Evolutionary conservation across 2,113 vertebrate genomes (phyloP), one percentile per base, ranked within the genome.

Genomic region (Colossoma macropomum): DNA sequence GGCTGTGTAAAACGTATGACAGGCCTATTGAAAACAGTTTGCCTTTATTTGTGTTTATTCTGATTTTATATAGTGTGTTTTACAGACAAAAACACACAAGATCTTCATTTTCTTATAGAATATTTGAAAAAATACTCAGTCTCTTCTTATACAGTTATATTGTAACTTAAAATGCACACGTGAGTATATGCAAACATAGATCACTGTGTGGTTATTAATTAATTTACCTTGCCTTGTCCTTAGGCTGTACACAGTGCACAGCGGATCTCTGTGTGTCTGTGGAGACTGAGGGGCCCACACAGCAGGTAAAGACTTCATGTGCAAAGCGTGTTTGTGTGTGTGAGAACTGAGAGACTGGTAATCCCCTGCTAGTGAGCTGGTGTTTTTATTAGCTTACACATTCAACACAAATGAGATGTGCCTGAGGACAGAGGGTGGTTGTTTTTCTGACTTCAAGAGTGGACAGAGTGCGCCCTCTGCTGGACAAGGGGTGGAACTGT

Each of bases 221-320:
- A 48, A 50, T 68, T 6, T n/a, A 27, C 48, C n/a, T 81, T 81
- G 56, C 0, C 1, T 25, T 45, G 34, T 16, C 54, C 60, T 63
- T 65, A 96, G 95, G 95, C 95, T 0, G 94, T 96, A 92, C 95
- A 87, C 91, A 95, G 96, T 17, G 94, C 94, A 0, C 95, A 95
- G 94, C 94, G 0, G 95, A 95, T 90, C 95, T 96, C 92, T 93
- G 95, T 87, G 94, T 95, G 88, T 94, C 94, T 1, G 95, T 95
- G 75, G 77, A 87, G 69, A 88, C 82, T 70, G 77, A 85, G 72
- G 86, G 80, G 63, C 80, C 84, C 38, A 85, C 80, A 17, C 78
- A 71, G 75, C 84, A 84, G 84, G 80, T 85, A 80, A 62, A 77
- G 78, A 52, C 12, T 10, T 17, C n/a, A 59, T 56, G 17, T 69